Conservation (phyloP, 2,113 vertebrate species). For the Platanista minor region DNA sequence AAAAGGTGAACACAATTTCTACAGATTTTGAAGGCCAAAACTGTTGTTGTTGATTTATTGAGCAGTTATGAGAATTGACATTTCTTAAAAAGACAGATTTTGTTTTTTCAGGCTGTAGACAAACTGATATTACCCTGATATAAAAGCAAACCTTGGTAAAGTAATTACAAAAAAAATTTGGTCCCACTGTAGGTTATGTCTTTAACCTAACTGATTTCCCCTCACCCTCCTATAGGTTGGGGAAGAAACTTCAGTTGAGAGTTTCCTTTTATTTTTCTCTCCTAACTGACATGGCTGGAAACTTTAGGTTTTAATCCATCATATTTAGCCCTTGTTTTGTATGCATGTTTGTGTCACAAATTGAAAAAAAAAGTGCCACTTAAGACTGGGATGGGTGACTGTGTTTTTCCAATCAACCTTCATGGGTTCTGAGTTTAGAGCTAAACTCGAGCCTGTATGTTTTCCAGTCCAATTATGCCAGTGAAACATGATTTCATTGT, state of each 20-base stretch:
- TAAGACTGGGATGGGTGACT: conserved; percentile 35
- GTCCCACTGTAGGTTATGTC: neutral
- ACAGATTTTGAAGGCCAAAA: neutral
- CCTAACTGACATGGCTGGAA: neutral
- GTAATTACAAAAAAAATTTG: neutral
- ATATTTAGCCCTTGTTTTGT: conserved; percentile 59
- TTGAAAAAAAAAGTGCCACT: conserved; percentile 52
- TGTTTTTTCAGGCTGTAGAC: neutral
- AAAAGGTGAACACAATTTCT: neutral
- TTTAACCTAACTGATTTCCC: neutral
- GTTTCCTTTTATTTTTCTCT: conserved; percentile 44
- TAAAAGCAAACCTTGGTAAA: conserved; percentile 22
- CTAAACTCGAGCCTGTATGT: conserved; percentile 52
- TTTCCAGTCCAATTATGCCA: conserved; percentile 65
- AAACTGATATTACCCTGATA: neutral
- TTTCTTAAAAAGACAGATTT: conserved; percentile 47
- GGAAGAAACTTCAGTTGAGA: neutral
- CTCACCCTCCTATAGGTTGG: neutral
- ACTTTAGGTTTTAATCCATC: conserved; percentile 49
- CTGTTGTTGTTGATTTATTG: conserved; percentile 35
- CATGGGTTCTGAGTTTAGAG: conserved; percentile 69
- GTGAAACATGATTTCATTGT: conserved; percentile 70
- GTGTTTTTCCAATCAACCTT: conserved; percentile 59
- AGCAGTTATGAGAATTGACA: neutral
- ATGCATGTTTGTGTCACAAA: conserved; percentile 64